Conservation (phyloP, 1,140 invertebrate genomes). For the Homarus americanus region DNA sequence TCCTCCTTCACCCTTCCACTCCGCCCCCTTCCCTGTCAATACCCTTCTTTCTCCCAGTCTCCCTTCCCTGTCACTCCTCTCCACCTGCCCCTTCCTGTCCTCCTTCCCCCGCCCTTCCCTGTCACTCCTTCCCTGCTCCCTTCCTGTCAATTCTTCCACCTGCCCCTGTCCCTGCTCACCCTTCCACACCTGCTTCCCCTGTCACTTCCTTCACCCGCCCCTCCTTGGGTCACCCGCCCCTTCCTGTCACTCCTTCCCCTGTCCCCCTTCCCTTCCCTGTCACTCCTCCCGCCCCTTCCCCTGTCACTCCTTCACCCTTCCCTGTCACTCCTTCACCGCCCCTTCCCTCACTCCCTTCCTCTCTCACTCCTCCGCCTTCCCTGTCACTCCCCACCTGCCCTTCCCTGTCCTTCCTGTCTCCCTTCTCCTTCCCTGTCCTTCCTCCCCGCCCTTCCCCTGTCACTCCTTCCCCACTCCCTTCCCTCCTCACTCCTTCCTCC, state of each 20-base stretch:
- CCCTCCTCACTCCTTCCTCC: not conserved
- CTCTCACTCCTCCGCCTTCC: not conserved
- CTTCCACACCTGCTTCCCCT: not conserved
- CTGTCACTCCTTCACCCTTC: not conserved
- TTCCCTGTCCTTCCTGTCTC: not conserved
- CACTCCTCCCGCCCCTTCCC: not conserved
- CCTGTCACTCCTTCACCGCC: not conserved
- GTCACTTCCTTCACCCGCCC: not conserved
- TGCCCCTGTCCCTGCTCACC: too few species aligned
- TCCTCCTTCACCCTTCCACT: too few species aligned
- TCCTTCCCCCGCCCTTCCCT: too few species aligned
- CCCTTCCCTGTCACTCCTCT: too few species aligned
- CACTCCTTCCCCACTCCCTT: too few species aligned
- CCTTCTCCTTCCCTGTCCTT: too few species aligned
- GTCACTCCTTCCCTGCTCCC: too few species aligned
- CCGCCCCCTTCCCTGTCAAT: not conserved
- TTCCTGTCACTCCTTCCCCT: not conserved
- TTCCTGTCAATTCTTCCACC: too few species aligned
- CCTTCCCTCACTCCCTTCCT: not conserved
- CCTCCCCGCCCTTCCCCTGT: too few species aligned
- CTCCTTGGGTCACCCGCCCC: not conserved
- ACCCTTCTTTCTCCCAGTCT: not conserved
- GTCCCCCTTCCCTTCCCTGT: not conserved
- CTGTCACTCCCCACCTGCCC: too few species aligned
- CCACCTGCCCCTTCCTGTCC: not conserved